Evolutionary conservation across 2,113 vertebrate genomes (phyloP), one percentile per base, ranked within the genome.

Genomic region (Callospermophilus lateralis): DNA sequence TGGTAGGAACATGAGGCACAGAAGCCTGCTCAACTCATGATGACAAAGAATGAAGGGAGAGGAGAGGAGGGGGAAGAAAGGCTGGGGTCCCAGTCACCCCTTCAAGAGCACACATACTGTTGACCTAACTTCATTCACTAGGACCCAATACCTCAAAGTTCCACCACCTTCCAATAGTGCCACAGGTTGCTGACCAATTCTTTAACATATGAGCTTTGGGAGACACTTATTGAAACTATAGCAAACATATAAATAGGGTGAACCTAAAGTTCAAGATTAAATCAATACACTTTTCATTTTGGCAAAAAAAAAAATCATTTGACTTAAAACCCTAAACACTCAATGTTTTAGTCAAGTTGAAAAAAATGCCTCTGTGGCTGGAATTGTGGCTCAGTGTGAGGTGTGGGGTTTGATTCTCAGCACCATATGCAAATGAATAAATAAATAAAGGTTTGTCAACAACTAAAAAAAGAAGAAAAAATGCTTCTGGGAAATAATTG

Each of bases 241-340:
- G 6, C 55, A 37, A 30, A 42, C 15, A 72, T 34, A 45, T 45
- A 68, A 70, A 48, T 28, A 76, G 13, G 68, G 26, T 17, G 58
- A 80, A 92, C 45, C 17, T 81, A 8, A 79, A 86, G 24, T 73
- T 96, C 63, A 76, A 74, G 28, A 90, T 87, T 68, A 81, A 84
- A 45, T 22, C 55, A 83, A 32, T 34, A 68, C 2, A 61, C 6
- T 42, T 68, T 90, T 90, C 70, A 24, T 77, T 77, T 51, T 72
- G 80, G 48, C 37, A 42, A 34, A 77, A 79, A 79, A n/a, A n/a
- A 39, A 86, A 94, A 90, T 55, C 22, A 89, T 95, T 81, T 42
- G 39, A 17, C 78, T 58, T 89, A 94, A 92, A 74, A 93, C 24
- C 42, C 16, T 61, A 72, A 67, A 77, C 22, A 58, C 30, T 89